These are phyloP conservation scores for Aptenodytes forsteri DNA, from an alignment of 2,113 vertebrate genomes.

Conservation along the genomic window DNA sequence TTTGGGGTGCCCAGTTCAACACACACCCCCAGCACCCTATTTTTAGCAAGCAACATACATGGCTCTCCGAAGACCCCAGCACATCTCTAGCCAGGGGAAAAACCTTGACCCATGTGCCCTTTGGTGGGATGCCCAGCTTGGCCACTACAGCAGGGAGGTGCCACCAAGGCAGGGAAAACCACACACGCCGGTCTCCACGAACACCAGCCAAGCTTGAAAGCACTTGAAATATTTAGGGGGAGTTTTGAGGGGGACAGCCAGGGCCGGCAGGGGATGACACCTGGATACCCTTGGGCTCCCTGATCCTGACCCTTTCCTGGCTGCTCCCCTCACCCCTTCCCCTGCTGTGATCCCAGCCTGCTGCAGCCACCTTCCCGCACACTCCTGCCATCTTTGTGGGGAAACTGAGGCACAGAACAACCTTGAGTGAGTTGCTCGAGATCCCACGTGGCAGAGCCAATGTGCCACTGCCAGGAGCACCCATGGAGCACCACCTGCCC, in stretches of 20 bases:
- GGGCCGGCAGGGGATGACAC: accelerated
- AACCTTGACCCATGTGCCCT: background rate
- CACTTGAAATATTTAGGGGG: background rate
- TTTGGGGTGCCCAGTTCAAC: background rate
- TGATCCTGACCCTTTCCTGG: background rate
- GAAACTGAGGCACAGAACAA: background rate
- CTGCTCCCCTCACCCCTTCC: background rate
- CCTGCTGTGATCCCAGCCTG: background rate
- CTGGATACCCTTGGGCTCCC: background rate
- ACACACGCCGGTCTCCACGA: accelerated
- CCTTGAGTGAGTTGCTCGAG: accelerated
- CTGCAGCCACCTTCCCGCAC: background rate
- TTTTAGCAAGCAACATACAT: accelerated
- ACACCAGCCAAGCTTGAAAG: background rate
- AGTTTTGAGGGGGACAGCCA: background rate
- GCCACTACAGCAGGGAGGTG: background rate
- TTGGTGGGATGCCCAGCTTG: background rate
- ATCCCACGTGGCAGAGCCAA: background rate
- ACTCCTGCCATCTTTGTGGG: accelerated
- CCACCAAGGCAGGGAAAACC: background rate
- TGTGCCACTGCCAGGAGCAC: background rate
- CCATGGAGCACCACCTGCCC: background rate
- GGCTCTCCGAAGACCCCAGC: background rate
- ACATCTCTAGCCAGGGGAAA: background rate
- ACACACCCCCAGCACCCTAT: no score